phyloP scores from a whole-genome alignment of 2,113 vertebrate genomes.

The Lampris incognitus region DNA sequence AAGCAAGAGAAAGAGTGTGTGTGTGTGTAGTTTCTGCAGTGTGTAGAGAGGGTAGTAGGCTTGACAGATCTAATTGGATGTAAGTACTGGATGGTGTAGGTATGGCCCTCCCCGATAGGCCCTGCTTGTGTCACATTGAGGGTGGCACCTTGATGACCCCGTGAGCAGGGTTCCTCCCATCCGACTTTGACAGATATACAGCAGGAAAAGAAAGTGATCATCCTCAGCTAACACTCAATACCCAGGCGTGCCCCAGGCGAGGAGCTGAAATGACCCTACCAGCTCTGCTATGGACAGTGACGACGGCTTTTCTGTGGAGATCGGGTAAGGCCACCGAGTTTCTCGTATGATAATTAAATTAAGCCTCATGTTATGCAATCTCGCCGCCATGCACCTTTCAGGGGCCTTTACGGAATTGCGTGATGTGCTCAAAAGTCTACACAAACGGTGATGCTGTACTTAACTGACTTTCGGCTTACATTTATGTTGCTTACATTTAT shows the following conservation, averaged over 20 bases:
- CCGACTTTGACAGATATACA: constrained; percentile 60
- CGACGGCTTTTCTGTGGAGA: constrained; percentile 39
- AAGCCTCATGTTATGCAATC: background rate
- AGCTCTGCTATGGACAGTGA: constrained; percentile 51
- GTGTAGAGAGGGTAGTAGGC: too few species aligned
- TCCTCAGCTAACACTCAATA: constrained; percentile 19
- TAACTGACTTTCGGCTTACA: background rate
- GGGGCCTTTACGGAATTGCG: background rate
- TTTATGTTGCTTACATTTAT: background rate
- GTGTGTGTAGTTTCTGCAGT: too few species aligned
- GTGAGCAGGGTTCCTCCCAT: constrained; percentile 73
- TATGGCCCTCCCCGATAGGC: constrained; percentile 63
- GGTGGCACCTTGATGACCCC: constrained; percentile 58
- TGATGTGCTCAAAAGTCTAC: background rate
- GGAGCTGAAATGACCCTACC: constrained; percentile 56
- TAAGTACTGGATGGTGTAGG: background rate
- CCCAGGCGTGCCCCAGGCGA: background rate
- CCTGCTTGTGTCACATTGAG: constrained; percentile 56
- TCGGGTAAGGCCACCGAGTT: constrained; percentile 61
- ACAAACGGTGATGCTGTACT: background rate
- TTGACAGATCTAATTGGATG: background rate
- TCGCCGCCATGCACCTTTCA: background rate
- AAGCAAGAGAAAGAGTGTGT: too few species aligned
- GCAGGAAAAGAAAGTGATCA: constrained; percentile 67
- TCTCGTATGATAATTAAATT: background rate